These are phyloP conservation scores for Tinea trinotella DNA, from an alignment of 2,888 invertebrate species.

Conservation along the genomic window DNA sequence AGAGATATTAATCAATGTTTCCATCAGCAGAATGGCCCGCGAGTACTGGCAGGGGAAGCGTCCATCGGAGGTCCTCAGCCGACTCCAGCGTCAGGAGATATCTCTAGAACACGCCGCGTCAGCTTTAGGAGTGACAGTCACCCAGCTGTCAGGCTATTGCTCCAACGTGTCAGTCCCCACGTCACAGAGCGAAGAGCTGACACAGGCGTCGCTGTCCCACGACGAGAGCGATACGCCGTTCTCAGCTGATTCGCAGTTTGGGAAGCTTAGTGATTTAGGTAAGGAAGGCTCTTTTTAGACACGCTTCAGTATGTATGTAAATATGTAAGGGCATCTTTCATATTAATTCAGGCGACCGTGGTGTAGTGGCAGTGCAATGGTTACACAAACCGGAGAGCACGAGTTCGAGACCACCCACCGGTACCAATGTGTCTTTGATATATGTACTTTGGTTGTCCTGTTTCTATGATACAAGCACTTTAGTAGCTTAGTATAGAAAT, in stretches of 20 bases:
- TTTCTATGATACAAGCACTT: too few relatives aligned
- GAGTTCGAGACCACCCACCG: too few relatives aligned
- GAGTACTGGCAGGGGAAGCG: slow-evolving; percentile 87
- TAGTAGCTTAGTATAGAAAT: too few relatives aligned
- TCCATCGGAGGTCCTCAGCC: slow-evolving; percentile 79
- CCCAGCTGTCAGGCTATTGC: slow-evolving; percentile 74
- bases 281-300: background rate
- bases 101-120: slow-evolving; percentile 81
- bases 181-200: background rate
- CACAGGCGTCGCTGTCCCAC: background rate
- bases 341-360: too few relatives aligned
- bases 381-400: too few relatives aligned
- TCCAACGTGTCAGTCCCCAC: background rate
- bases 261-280: background rate
- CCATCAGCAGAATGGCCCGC: slow-evolving; percentile 65
- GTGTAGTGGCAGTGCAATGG: too few relatives aligned
- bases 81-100: slow-evolving; percentile 80
- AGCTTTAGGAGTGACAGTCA: slow-evolving; percentile 82
- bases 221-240: background rate
- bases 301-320: too few relatives aligned
- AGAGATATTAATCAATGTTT: slow-evolving; percentile 34
- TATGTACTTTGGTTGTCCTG: too few relatives aligned
- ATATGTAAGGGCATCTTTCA: too few relatives aligned
- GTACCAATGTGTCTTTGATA: too few relatives aligned
- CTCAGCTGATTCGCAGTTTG: background rate